These are phyloP conservation scores for Celastrina argiolus DNA, from an alignment of 2,888 invertebrate species.

Conservation along the genomic window DNA sequence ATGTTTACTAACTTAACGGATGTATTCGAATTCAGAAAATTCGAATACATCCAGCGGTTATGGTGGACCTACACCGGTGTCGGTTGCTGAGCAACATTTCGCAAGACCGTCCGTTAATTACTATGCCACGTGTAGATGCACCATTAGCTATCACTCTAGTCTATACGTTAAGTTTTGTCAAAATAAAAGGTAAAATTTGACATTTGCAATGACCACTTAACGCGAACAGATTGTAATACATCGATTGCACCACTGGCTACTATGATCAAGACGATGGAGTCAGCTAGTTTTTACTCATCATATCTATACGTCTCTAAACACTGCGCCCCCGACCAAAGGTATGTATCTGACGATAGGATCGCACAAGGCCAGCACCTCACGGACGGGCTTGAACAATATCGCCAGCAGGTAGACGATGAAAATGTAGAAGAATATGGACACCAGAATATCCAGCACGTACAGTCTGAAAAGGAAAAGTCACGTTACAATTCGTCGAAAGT, in stretches of 20 bases:
- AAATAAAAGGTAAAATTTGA: no score
- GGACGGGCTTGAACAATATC: slow-evolving; percentile 48
- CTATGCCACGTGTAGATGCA: not conserved
- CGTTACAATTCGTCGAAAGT: no score
- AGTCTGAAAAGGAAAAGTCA: slow-evolving; percentile 59
- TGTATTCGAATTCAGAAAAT: no score
- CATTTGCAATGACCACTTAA: not conserved
- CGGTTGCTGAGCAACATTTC: not conserved
- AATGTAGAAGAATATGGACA: slow-evolving; percentile 68
- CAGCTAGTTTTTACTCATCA: not conserved
- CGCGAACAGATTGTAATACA: not conserved
- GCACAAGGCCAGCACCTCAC: slow-evolving; percentile 49
- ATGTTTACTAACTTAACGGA: no score
- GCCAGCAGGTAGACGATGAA: slow-evolving; percentile 63
- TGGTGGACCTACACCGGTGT: not conserved
- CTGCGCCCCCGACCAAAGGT: slow-evolving; percentile 62
- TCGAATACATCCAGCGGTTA: no score
- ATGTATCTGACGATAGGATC: slow-evolving; percentile 55
- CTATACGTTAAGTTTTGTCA: no score
- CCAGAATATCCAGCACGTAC: slow-evolving; percentile 69
- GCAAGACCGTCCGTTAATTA: not conserved
- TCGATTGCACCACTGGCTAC: no score
- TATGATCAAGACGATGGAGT: not conserved
- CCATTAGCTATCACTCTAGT: no score
- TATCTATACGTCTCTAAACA: slow-evolving; percentile 41